Percentiles rank a stretch among this genome's conserved stretches.
These are phyloP conservation scores for Leucophora obtusa DNA, from an alignment of 2,888 invertebrate species.

Conservation along the genomic window DNA sequence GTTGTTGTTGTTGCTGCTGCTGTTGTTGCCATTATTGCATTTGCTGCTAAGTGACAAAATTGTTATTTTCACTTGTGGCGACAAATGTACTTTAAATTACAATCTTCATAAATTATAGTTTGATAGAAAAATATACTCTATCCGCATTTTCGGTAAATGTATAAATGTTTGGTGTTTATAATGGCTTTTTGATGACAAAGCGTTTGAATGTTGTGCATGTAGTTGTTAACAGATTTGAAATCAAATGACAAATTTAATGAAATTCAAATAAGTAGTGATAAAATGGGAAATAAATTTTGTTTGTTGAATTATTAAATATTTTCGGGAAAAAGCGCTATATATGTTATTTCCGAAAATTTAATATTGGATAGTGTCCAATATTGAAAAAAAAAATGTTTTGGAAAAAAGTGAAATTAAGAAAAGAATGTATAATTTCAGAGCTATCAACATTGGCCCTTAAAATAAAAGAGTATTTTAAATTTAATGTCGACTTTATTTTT, in stretches of 20 bases:
- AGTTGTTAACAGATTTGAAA: constrained; percentile 33
- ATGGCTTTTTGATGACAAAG: constrained; percentile 66
- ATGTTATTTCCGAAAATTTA: no score
- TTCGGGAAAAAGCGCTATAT: no score
- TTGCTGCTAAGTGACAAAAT: constrained; percentile 66
- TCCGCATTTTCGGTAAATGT: neutral
- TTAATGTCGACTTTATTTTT: no score
- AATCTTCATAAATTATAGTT: constrained; percentile 65
- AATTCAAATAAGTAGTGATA: constrained; percentile 38
- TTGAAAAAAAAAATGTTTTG: no score
- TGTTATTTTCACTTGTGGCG: constrained; percentile 67
- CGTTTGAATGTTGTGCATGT: constrained; percentile 17
- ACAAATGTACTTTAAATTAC: constrained; percentile 66
- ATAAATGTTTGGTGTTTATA: constrained; percentile 48
- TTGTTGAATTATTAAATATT: no score
- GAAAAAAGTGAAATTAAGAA: no score
- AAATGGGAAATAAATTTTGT: no score
- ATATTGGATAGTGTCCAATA: no score
- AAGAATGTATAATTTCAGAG: no score
- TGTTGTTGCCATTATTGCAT: constrained; percentile 44
- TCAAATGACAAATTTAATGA: constrained; percentile 61
- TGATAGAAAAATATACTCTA: constrained; percentile 47
- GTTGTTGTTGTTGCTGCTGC: constrained; percentile 18
- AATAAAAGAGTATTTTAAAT: no score
- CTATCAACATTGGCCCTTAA: no score